Evolutionary conservation across 2,888 invertebrate species (phyloP), one percentile per base, ranked within the genome.

Genomic region (Orchesella flavescens): DNA sequence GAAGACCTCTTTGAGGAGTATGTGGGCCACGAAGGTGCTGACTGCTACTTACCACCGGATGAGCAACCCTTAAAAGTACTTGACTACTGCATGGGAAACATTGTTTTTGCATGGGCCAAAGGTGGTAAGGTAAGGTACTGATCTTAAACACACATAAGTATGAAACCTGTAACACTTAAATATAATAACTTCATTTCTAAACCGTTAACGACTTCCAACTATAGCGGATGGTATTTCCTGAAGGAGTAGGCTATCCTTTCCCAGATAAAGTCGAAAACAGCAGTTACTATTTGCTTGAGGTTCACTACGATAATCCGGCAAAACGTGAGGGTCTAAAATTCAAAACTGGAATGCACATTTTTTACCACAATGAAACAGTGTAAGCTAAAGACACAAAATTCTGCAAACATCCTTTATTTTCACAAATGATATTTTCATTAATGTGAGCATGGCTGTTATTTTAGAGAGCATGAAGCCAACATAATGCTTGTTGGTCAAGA

Each of bases 271-370:
- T 97, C 71, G 95, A 94, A 5, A 94, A 94, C 49, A 93, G 93
- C 0, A 93, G 93, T 0, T 96, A 94, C 91, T 96, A 95, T 90
- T n/a, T 63, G 7, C 2, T 71, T 0, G 96, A 97, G 91, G 94
- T 96, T 88, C 97, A 97, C 91, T 97, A 96, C 90, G 96, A 97
- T 90, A 97, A 97, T 85, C 90, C 90, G 1, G 77, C 84, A 4
- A 57, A 84, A 7, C 55, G 85, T 9, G 24, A 59, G 49, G 86
- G 88, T 2, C 78, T 86, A 1, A 49, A 21, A 4, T 85, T 95
- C 90, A 94, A 93, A 89, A 95, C 95, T 0, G 97, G 97, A 0
- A 93, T 97, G 74, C 92, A 95, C 15, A 91, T 97, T 21, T 94
- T 94, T 89, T 94, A 95, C 90, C 95, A 95, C 0, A 92, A 93